Evolutionary conservation across 2,113 vertebrate species (phyloP).

Genomic region (Aphelocoma coerulescens): DNA sequence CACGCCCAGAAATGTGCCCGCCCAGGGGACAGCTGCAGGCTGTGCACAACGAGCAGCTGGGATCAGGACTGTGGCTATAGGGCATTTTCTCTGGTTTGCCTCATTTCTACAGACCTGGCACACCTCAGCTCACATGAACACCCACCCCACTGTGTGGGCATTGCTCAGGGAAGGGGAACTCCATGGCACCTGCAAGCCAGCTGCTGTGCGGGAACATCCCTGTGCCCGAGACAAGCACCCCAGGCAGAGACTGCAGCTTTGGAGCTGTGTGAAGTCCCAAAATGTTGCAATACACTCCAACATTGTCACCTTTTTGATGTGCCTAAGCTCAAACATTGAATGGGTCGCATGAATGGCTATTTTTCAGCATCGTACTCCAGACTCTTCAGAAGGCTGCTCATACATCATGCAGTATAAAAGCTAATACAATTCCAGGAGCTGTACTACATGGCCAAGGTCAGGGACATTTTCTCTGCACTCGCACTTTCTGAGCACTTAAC

Average conservation of each 20-base stretch:
- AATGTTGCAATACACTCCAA: background rate
- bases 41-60: background rate
- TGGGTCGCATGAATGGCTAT: background rate
- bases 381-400: slow-evolving; percentile 12
- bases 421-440: slow-evolving; percentile 39
- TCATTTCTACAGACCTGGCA: background rate
- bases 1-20: accelerated
- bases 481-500: slow-evolving; percentile 25
- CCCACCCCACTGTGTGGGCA: background rate
- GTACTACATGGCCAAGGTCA: slow-evolving; percentile 48
- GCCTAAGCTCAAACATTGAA: background rate
- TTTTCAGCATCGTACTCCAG: background rate
- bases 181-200: accelerated
- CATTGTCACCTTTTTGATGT: background rate
- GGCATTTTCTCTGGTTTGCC: background rate
- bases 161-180: background rate
- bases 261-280: background rate
- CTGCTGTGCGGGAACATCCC: too few species aligned
- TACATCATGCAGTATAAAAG: slow-evolving; percentile 33
- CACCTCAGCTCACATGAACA: accelerated
- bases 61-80: accelerated
- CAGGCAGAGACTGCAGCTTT: background rate
- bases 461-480: background rate
- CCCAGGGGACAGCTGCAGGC: background rate
- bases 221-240: background rate